phyloP scores from a whole-genome alignment of 2,113 vertebrate species.

The Rana temporaria region DNA sequence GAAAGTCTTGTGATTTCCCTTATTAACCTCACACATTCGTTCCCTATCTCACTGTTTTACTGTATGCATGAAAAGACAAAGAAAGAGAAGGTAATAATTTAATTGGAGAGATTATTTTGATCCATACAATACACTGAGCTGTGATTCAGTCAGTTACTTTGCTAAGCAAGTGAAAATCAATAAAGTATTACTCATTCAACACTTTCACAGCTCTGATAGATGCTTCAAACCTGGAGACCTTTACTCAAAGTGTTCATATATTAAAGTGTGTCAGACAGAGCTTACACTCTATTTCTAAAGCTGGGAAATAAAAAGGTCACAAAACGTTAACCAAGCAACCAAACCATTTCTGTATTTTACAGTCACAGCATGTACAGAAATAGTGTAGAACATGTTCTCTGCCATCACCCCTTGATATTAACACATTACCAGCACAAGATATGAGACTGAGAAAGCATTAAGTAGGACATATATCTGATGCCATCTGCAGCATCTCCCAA shows the following conservation, averaged over 20 bases:
- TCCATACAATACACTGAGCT: neutral
- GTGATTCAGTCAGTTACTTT: neutral
- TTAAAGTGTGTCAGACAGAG: too few species aligned
- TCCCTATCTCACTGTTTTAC: too few species aligned
- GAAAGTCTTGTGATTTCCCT: too few species aligned
- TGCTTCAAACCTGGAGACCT: too few species aligned
- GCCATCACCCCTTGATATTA: neutral
- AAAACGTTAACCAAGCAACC: neutral
- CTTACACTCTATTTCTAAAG: neutral
- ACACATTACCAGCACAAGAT: neutral
- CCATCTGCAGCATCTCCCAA: neutral
- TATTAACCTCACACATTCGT: too few species aligned
- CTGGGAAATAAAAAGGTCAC: neutral
- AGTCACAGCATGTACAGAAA: neutral
- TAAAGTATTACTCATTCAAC: too few species aligned
- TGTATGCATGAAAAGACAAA: neutral
- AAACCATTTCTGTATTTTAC: neutral
- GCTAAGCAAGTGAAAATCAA: too few species aligned
- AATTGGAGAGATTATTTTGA: neutral
- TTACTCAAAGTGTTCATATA: too few species aligned
- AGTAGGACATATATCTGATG: slow-evolving; percentile 4
- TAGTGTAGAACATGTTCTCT: neutral
- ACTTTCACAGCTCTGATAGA: too few species aligned
- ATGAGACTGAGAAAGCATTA: neutral
- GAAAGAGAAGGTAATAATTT: neutral